phyloP scores from a whole-genome alignment of 1,140 invertebrate genomes.

The Coptotermes formosanus region DNA sequence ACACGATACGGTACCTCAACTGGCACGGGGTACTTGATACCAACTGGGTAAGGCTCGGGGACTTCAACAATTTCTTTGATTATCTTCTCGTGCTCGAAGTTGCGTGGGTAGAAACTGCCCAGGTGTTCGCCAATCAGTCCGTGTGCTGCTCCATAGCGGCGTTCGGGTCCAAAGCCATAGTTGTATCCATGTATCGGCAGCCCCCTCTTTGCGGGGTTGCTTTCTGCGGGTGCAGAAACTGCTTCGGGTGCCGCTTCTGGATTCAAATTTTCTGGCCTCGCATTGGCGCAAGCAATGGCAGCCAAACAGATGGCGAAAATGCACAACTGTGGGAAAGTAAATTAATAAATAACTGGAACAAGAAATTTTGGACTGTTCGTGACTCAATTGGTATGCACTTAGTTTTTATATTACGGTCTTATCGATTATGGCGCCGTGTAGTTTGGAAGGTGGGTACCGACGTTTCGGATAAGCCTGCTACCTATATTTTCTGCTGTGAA shows the following conservation, averaged over 20 bases:
- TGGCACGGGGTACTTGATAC: not conserved
- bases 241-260: not conserved
- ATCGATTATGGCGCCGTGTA: no score
- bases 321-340: not conserved
- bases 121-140: not conserved
- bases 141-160: not conserved
- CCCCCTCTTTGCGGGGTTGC: not conserved
- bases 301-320: not conserved
- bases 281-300: not conserved
- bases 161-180: not conserved
- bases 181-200: not conserved
- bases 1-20: constrained; percentile 40
- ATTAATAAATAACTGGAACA: no score
- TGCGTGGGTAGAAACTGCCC: not conserved
- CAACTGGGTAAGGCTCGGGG: no score
- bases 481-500: no score
- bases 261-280: not conserved
- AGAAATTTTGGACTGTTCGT: no score
- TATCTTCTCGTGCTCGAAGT: not conserved
- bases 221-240: not conserved
- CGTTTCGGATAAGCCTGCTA: no score
- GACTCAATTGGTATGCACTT: no score
- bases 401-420: no score
- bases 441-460: no score
- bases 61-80: not conserved